A percentile compares a stretch with the other conserved stretches of the same genome.
Conservation (phyloP, 2,888 invertebrate genomes). For the Ectropis crepuscularia region DNA sequence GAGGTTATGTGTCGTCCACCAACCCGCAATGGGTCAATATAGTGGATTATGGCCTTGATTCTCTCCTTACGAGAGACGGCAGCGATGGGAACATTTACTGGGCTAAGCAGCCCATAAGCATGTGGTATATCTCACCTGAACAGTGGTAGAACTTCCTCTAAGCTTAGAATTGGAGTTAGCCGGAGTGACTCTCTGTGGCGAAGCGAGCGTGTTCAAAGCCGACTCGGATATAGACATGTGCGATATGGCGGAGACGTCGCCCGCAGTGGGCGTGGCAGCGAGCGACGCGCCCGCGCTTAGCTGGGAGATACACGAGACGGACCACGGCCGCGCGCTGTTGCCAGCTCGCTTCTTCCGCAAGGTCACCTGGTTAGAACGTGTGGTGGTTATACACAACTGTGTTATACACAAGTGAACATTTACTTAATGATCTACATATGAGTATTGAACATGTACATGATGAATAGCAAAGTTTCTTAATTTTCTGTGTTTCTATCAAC, state of each 20-base stretch:
- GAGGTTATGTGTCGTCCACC: no score
- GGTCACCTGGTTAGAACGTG: conserved; percentile 46
- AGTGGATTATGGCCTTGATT: no score
- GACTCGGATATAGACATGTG: conserved; percentile 95
- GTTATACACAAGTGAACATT: neutral
- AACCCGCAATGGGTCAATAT: no score
- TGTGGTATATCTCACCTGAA: conserved; percentile 63
- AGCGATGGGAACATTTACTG: no score
- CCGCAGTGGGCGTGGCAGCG: conserved; percentile 69
- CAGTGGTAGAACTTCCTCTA: conserved; percentile 78
- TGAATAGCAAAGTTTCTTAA: no score
- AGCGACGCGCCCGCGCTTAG: conserved; percentile 80
- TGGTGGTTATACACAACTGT: neutral
- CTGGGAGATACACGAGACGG: conserved; percentile 94
- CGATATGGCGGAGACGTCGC: conserved; percentile 70
- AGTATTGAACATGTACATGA: no score
- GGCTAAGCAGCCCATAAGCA: no score
- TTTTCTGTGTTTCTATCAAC: conserved; percentile 88
- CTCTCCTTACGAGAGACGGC: no score
- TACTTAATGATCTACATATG: no score
- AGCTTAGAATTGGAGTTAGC: conserved; percentile 74
- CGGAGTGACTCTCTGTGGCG: conserved; percentile 77
- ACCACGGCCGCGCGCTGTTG: conserved; percentile 91
- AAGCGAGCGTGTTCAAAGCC: conserved; percentile 90
- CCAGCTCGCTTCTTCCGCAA: conserved; percentile 86